Base-by-base conservation (phyloP, 1,140 invertebrate species). In the Drosophila repletoides region DNA sequence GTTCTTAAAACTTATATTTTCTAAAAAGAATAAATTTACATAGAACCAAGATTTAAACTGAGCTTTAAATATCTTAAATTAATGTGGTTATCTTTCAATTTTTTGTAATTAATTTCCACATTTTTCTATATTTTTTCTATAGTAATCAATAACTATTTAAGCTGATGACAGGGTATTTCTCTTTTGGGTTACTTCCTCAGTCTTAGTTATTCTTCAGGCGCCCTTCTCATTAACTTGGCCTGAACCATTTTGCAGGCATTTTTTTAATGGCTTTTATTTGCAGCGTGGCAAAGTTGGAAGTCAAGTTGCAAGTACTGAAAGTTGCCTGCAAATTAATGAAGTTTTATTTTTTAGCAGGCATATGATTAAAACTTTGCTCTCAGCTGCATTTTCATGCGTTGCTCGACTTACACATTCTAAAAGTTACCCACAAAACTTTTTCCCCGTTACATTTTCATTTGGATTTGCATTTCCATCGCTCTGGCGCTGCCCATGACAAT, bases 331-430 rank as follows among this genome's bases (percentile, higher is more conserved):
- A 84, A 83, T 79, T 79, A 83, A 83, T 79, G 74, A 83, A 84
- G 60, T 84, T 67, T 66, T 52, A 24, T 56, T 33, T 26, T 70
- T 36, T 46, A n/a, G n/a, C 73, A 21, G 46, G 74, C 60, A 79
- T 79, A 71, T 74, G 77, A 86, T 84, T 83, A 79, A 79, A 83
- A 83, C 77, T 83, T 84, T 79, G 34, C 70, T 66, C 59, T 81
- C 26, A 63, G 67, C 46, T 65, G 28, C 38, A 53, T 69, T 56
- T 56, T 40, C 56, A 58, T 80, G 41, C 67, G 64, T 63, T n/a
- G n/a, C n/a, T n/a, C 15, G 45, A 41, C 7, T 29, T 58, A 33
- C 33, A 45, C 34, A 66, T 36, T 51, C 36, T 43, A 34, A 66
- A 60, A 66, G 63, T 60, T 36, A 59, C 17, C 36, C 40, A 31